Base-by-base conservation (phyloP, 2,113 vertebrate species). In the Salvelinus sp. region DNA sequence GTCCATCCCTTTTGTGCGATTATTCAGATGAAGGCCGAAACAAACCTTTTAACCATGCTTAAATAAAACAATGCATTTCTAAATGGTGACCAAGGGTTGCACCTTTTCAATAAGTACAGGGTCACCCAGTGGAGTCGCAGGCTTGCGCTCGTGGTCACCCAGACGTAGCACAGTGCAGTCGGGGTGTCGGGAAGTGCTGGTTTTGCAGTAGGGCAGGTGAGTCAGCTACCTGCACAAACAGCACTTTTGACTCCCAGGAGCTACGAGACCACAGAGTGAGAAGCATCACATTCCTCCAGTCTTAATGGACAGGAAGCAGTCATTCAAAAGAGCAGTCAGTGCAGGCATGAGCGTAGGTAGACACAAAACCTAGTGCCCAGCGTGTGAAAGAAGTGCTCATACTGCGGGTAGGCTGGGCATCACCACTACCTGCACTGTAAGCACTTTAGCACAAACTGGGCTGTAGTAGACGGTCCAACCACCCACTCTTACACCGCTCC, bases 161-260 rank as follows among this genome's bases (percentile, higher is more conserved):
- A 7, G 0, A 6, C 64, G 86, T 28, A 75, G 86, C 58, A 74
- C 81, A 77, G 2, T 7, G 81, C 89, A 16, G 68, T 78, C 83
- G 3, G 88, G 93, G 91, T 92, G 90, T 94, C 91, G 62, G 88
- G 89, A 97, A 97, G 96, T 96, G 95, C 96, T 94, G 91, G 85
- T 91, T 95, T 91, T 95, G 94, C 95, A 96, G 95, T 95, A 96
- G 95, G 89, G 78, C 76, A 47, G 79, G 75, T 86, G 82, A 89
- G 77, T 86, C 78, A 88, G 81, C 95, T 96, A 96, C 95, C 96
- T 97, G 95, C 95, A 96, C 95, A 95, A 97, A 96, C 95, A 96
- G 96, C 95, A 96, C 96, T 97, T 96, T 96, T 95, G 91, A 93
- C 93, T 94, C 89, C 85, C 93, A 79, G 77, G 75, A 72, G 86